Evolutionary conservation across 2,888 invertebrate genomes (phyloP), one percentile per base, ranked within the genome.

Genomic region (Loripinus fragilis): DNA sequence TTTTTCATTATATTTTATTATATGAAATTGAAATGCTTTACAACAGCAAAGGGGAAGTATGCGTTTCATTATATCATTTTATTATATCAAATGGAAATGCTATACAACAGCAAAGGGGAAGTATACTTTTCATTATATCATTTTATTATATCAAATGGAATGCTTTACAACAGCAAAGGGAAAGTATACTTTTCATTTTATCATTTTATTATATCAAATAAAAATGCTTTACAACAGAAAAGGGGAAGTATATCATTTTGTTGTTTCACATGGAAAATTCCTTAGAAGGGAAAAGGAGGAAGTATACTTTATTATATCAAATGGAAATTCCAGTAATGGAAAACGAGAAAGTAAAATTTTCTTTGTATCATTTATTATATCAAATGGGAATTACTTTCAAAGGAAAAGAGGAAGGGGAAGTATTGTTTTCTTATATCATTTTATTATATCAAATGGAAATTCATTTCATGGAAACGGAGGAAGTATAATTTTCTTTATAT

Each of bases 101-200:
- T n/a, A n/a, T n/a, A n/a, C n/a, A n/a, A 10, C 48, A 8, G n/a
- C 15, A 33, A 30, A 60, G 60, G 60, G 60, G 33, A 60, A 33
- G 60, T 60, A 60, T 60, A 33, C 33, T 60, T 60, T 60, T 60
- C 30, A 12, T 60, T 60, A 60, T 60, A 60, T 33, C 30, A 60
- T 25, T 52, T 52, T 23, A 25, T 52, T 45, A 45, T 45, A 45
- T 20, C 15, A 10, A 15, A 15, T 41, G 48, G n/a, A 48, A n/a
- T n/a, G n/a, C n/a, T n/a, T n/a, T n/a, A n/a, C n/a, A n/a, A 10
- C 48, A 8, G n/a, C 15, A 33, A 30, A 60, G 60, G 60, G 60
- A 20, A 60, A 33, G 60, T 60, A 60, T 60, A 33, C 33, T 60
- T 60, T 60, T 60, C 30, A 12, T 60, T 60, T 33, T 60, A 60